Evolutionary conservation across 1,140 invertebrate species (phyloP).

Genomic region (honey bee (Apis mellifera)): Amel_HAv3.1 CM009941.2:13207001-13207500

Average conservation of each 20-base stretch:
- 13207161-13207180: slow-evolving; percentile 40
- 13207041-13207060: slow-evolving; percentile 4
- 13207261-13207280: slow-evolving; percentile 25
- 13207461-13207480: too few relatives aligned
- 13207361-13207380: too few relatives aligned
- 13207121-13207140: slow-evolving; percentile 31
- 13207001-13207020: too few relatives aligned
- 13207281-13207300: slow-evolving; percentile 32
- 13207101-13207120: slow-evolving; percentile 24
- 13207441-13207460: too few relatives aligned
- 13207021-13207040: neutral
- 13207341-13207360: too few relatives aligned
- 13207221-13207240: slow-evolving; percentile 28
- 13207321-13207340: neutral
- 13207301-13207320: slow-evolving; percentile 25
- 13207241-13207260: slow-evolving; percentile 55
- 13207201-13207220: slow-evolving; percentile 21
- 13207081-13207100: slow-evolving; percentile 38
- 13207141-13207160: slow-evolving; percentile 35
- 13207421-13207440: too few relatives aligned
- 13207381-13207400: too few relatives aligned
- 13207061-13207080: neutral
- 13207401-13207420: too few relatives aligned
- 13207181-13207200: slow-evolving; percentile 49
- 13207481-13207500: too few relatives aligned